Percentiles rank a stretch among this genome's conserved stretches.
Evolutionary conservation across 2,888 invertebrate species (phyloP).

Genomic region (Melanargia galathea): DNA sequence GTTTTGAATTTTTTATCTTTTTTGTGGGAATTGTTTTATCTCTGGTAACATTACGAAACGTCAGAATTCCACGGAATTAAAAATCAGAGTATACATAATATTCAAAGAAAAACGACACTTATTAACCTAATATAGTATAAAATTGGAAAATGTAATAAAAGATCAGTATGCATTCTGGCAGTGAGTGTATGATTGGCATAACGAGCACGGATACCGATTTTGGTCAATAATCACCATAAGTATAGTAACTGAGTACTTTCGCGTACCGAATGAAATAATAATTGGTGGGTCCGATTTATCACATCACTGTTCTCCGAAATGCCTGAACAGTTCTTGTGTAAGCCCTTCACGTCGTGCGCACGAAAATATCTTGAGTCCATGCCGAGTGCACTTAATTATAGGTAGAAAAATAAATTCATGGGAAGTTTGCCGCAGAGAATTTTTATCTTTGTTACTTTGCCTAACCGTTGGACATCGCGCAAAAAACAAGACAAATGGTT

Average conservation of each 20-base stretch:
- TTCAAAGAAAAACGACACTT: not conserved
- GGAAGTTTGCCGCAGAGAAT: conserved; percentile 62
- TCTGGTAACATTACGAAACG: too few species aligned
- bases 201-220: conserved; percentile 76
- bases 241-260: conserved; percentile 71
- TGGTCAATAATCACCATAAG: conserved; percentile 78
- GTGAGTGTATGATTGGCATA: conserved; percentile 70
- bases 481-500: conserved; percentile 69
- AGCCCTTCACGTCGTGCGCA: conserved; percentile 78
- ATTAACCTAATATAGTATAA: not conserved
- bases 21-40: too few species aligned
- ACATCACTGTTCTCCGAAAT: conserved; percentile 78
- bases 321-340: conserved; percentile 77
- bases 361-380: conserved; percentile 76
- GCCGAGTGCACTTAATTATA: conserved; percentile 76
- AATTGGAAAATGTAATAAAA: conserved; percentile 26
- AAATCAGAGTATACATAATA: too few species aligned
- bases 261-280: conserved; percentile 79
- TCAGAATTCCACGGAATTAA: too few species aligned
- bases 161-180: conserved; percentile 35
- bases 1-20: too few species aligned
- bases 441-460: conserved; percentile 65
- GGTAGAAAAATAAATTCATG: conserved; percentile 76
- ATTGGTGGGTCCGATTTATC: conserved; percentile 81
- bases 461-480: conserved; percentile 60